Evolutionary conservation across 2,113 vertebrate species (phyloP).

Genomic region (Corythornis cristatus): DNA sequence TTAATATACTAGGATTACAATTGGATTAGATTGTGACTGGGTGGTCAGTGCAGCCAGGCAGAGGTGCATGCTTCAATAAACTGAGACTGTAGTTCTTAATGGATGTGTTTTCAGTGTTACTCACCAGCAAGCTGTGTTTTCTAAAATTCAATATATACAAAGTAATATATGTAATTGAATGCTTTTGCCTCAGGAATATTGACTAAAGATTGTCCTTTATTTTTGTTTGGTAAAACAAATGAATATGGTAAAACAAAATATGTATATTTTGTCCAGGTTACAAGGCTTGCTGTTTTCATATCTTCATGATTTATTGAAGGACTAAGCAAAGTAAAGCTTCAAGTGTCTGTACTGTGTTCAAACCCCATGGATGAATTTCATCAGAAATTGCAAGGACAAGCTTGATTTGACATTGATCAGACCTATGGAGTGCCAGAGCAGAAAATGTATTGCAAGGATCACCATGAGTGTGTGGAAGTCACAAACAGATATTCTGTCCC

Average conservation of each 20-base stretch:
- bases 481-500: background rate
- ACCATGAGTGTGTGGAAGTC: background rate
- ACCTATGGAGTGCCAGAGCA: background rate
- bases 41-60: background rate
- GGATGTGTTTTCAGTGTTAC: background rate
- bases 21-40: background rate
- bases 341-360: background rate
- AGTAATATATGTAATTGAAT: background rate
- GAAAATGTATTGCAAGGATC: background rate
- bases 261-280: background rate
- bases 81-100: background rate
- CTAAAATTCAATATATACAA: background rate
- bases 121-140: background rate
- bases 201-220: background rate
- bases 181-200: constrained; percentile 2
- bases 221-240: background rate
- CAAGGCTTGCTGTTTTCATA: background rate
- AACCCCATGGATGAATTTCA: background rate
- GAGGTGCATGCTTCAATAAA: background rate
- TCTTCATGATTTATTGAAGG: constrained; percentile 34
- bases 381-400: background rate
- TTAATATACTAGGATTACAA: constrained; percentile 10
- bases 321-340: background rate
- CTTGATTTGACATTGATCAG: background rate
- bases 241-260: background rate